Evolutionary conservation across 2,888 invertebrate genomes (phyloP), one percentile per base, ranked within the genome.

Genomic region (Ceramica pisi): DNA sequence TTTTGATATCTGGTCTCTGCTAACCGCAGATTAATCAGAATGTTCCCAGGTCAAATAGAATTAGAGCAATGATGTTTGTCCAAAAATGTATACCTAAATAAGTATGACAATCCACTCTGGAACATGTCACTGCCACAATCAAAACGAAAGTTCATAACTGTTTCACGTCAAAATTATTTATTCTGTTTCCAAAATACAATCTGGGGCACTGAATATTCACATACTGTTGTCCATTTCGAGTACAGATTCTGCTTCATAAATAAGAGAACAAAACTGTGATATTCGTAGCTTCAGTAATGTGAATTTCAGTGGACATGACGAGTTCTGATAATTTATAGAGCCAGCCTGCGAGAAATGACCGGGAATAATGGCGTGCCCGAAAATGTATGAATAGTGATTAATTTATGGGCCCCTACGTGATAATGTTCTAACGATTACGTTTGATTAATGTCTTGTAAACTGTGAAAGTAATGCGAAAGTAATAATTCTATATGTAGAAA

Each of bases 371-470:
- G 71, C 23, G 46, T 46, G 57, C 57, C 70, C 9, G 62, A 67
- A 68, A 84, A 82, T 69, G 69, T 64, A 74, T 79, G 75, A 79
- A 84, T 84, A 79, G 60, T 82, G 71, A 76, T 74, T 76, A 70
- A 79, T 84, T 73, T 72, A 79, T 72, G 66, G 31, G 57, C 21
- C 46, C 44, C 26, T 57, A 38, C 62, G 62, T 67, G 73, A 69
- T 82, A 78, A 73, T 61, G 64, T 66, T 60, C 44, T 59, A 67
- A 78, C 44, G 63, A 71, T 71, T 67, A 61, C 56, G 48, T 62
- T 65, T 78, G 76, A 78, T 65, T 55, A 63, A 78, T 76, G 69
- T 26, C n/a, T 55, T 51, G 16, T 75, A 51, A 19, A 71, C 41
- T 48, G 16, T 0, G 35, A 51, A 51, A 46, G 16, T 55, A 79